A percentile compares a stretch with the other conserved stretches of the same genome.
These are phyloP conservation scores for Furcula furcula DNA, from an alignment of 2,888 invertebrate species.

Conservation along the genomic window DNA sequence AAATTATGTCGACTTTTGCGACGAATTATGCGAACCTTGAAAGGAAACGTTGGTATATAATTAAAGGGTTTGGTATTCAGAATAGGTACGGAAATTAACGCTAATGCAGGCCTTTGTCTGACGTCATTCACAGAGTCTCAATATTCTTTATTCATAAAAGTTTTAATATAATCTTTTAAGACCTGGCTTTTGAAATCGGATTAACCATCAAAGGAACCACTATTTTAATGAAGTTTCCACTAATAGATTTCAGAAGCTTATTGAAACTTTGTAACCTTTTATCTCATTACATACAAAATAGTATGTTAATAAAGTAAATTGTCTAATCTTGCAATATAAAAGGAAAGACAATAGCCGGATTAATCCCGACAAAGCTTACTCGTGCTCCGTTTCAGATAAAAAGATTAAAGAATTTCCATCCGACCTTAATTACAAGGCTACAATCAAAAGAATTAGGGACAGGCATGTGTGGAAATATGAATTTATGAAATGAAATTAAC, in stretches of 20 bases:
- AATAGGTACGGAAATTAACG: constrained; percentile 14
- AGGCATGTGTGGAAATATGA: constrained; percentile 22
- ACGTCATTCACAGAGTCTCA: no score
- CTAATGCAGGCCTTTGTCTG: no score
- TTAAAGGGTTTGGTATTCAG: background rate
- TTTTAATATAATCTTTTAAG: no score
- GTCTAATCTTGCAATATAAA: constrained; percentile 22
- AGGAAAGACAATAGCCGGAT: constrained; percentile 16
- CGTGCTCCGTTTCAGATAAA: constrained; percentile 16
- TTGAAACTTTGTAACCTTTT: no score
- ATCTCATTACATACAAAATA: no score
- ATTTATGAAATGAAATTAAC: constrained; percentile 26
- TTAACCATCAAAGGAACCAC: no score
- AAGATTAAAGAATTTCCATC: constrained; percentile 22
- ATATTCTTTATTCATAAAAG: no score
- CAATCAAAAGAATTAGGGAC: constrained; percentile 27
- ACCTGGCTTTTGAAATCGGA: no score
- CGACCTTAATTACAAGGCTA: constrained; percentile 18
- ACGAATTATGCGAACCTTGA: no score
- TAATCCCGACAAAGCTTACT: constrained; percentile 5
- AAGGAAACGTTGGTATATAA: background rate
- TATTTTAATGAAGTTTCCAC: no score
- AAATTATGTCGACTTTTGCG: constrained; percentile 12
- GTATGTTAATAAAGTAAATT: no score
- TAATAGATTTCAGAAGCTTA: no score